Evolutionary conservation across 2,113 vertebrate genomes (phyloP).

Genomic region (Paedocypris sp.): DNA sequence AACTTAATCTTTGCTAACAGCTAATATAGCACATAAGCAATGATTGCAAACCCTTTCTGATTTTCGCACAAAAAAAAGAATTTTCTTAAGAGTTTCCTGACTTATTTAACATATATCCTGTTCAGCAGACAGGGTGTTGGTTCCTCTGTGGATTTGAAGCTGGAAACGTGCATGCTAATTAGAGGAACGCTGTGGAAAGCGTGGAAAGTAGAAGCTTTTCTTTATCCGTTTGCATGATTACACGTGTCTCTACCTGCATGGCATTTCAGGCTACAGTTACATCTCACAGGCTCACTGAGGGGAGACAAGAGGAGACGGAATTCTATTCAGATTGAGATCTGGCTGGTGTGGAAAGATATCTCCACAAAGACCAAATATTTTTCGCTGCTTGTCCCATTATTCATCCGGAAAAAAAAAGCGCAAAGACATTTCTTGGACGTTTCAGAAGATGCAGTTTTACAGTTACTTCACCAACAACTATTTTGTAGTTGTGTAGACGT

Average conservation of each 20-base stretch:
- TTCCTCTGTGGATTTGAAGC: background rate
- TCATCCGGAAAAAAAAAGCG: too few species aligned
- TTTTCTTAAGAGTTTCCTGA: background rate
- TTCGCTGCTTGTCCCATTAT: too few species aligned
- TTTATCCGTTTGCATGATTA: background rate
- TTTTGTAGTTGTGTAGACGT: too few species aligned
- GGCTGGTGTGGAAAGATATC: too few species aligned
- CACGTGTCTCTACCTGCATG: slow-evolving; percentile 16
- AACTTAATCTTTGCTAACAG: background rate
- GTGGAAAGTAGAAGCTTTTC: background rate
- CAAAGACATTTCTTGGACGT: too few species aligned
- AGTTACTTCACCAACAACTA: too few species aligned
- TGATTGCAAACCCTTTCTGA: background rate
- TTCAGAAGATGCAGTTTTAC: too few species aligned
- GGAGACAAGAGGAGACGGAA: background rate
- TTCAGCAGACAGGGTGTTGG: too few species aligned
- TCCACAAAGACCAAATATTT: too few species aligned
- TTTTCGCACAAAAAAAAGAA: background rate
- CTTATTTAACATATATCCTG: background rate
- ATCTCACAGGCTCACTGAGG: background rate
- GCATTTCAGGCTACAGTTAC: slow-evolving; percentile 2
- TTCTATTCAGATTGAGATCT: background rate
- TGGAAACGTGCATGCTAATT: background rate
- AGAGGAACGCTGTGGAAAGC: too few species aligned
- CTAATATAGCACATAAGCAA: background rate